Conservation (phyloP, 92 coral and sea anemone genomes). For the Siderastrea siderea region DNA sequence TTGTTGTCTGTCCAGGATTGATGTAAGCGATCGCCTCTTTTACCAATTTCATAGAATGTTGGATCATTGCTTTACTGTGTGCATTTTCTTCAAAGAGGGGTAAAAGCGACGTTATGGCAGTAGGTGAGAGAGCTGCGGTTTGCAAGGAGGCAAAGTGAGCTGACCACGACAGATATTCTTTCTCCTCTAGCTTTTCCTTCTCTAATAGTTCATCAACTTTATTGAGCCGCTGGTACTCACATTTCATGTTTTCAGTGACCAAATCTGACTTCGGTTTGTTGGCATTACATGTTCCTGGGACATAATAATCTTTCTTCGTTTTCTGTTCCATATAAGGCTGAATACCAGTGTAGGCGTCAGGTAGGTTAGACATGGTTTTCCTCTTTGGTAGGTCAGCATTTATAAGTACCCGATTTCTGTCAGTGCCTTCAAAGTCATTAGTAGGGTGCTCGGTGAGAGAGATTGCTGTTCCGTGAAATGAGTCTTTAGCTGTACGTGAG, state of each 20-base stretch:
- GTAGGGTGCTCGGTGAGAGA: too few relatives aligned
- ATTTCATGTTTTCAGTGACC: too few relatives aligned
- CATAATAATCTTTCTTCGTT: slow-evolving; percentile 60
- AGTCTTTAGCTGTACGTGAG: background rate
- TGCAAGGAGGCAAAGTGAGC: slow-evolving; percentile 53
- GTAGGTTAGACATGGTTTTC: too few relatives aligned
- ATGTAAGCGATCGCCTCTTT: slow-evolving; percentile 34
- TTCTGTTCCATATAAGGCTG: slow-evolving; percentile 49
- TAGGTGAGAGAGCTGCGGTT: slow-evolving; percentile 4
- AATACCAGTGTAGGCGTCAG: slow-evolving; percentile 13
- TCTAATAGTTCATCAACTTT: too few relatives aligned
- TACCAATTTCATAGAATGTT: slow-evolving; percentile 63
- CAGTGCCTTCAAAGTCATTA: too few relatives aligned
- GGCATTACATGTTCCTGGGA: too few relatives aligned
- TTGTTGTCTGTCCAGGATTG: slow-evolving; percentile 59
- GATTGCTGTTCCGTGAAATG: too few relatives aligned
- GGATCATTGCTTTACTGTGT: slow-evolving; percentile 67
- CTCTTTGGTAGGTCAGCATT: too few relatives aligned
- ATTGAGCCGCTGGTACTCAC: too few relatives aligned
- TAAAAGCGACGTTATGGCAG: slow-evolving; percentile 55
- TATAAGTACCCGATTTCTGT: background rate
- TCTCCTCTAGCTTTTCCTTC: too few relatives aligned
- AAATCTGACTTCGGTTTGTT: too few relatives aligned
- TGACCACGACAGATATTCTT: background rate
- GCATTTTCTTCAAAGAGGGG: slow-evolving; percentile 71